Conservation (phyloP, 2,113 vertebrate species). For the Protobothrops flavoviridis region DNA sequence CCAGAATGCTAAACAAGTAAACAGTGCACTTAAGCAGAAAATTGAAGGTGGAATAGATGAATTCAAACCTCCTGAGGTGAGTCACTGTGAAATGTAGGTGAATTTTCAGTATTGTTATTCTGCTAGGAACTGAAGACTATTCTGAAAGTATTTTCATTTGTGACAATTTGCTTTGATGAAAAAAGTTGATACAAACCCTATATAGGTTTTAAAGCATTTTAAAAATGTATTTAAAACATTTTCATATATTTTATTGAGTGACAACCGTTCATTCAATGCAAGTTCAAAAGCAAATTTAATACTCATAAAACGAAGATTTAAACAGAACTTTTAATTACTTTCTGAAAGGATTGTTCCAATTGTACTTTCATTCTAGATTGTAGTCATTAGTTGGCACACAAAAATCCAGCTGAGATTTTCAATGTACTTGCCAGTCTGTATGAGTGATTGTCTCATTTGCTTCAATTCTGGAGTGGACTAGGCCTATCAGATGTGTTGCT, state of each 20-base stretch:
- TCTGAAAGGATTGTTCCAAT: neutral
- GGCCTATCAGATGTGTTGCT: neutral
- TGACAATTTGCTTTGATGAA: neutral
- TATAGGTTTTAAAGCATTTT: neutral
- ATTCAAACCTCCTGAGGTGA: constrained; percentile 92
- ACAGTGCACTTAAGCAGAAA: constrained; percentile 96
- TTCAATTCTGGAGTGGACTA: neutral
- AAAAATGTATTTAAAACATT: neutral
- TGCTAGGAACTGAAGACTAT: neutral
- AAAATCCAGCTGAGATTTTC: neutral
- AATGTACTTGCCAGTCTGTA: neutral
- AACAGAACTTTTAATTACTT: neutral
- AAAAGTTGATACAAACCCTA: neutral
- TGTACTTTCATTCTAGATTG: neutral
- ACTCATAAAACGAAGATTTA: neutral
- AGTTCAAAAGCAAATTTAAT: neutral
- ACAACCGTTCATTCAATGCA: neutral
- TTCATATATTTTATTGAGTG: neutral
- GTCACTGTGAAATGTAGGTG: constrained; percentile 32
- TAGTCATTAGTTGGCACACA: neutral
- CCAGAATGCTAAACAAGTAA: constrained; percentile 98
- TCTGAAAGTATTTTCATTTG: neutral
- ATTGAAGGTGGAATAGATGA: constrained; percentile 92
- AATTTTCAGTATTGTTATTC: constrained; percentile 29
- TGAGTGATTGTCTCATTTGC: neutral